Evolutionary conservation across 2,888 invertebrate species (phyloP), one percentile per base, ranked within the genome.

Genomic region (Spodoptera picta): DNA sequence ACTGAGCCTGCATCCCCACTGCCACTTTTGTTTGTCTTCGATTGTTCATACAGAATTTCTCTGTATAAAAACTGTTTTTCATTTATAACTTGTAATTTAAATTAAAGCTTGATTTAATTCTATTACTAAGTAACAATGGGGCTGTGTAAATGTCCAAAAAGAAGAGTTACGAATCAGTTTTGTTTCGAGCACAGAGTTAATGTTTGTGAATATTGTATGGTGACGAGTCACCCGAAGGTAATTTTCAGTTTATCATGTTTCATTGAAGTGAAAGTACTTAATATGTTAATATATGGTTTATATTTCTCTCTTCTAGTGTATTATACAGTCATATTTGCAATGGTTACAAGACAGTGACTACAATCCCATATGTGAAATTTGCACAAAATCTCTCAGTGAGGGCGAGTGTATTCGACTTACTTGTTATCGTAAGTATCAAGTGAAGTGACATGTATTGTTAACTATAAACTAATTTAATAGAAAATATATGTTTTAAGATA

Each of bases 311-410:
- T 96, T 96, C 66, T 92, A 99, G 99, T 99, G 99, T 90, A 97
- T 99, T 79, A 99, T 99, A 60, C 99, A 99, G 92, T 99, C 99
- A 0, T 99, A 99, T 93, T 95, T 99, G 54, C 97, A 98, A 90
- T 99, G 99, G 99, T 95, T 99, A 66, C 98, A 99, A 93, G 99
- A 99, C 92, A 98, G 98, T 88, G 99, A 99, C 91, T 99, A 98
- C 93, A 98, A 98, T 90, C 98, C 99, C 19, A 97, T 97, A 81
- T 99, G 99, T 92, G 96, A 97, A 81, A 94, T 99, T 62, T 99
- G 99, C 90, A 96, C 97, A 54, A 96, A 97, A 85, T 96, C 96
- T 73, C 94, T 99, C 69, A 96, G 96, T 73, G 96, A 96, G 73
- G 97, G 97, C 65, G 98, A 98, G 85, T 98, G 98, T 85, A 96